Conservation (phyloP, 2,888 invertebrate genomes). For the Aphidoletes aphidimyza region DNA sequence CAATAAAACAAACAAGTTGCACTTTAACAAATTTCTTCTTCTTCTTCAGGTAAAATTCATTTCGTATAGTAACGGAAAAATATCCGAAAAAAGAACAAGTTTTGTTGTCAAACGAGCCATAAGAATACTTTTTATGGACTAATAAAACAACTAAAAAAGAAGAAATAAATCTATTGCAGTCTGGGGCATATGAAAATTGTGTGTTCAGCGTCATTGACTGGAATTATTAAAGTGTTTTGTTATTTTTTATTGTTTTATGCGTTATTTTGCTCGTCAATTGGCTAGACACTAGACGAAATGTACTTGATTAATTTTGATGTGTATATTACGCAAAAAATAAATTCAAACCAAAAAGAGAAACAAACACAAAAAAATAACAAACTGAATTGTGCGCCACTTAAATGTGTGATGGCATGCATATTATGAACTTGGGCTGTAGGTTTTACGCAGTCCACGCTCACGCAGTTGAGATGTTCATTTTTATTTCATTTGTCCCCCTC, state of each 20-base stretch:
- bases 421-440: too few species aligned
- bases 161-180: neutral
- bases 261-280: conserved; percentile 43
- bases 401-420: too few species aligned
- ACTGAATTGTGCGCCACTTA: too few species aligned
- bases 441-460: neutral
- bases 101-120: neutral
- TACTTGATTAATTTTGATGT: conserved; percentile 43
- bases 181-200: neutral
- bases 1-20: too few species aligned
- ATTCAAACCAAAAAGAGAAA: neutral
- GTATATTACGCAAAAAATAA: neutral
- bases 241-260: conserved; percentile 46
- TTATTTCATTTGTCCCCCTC: neutral
- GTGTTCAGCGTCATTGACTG: neutral
- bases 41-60: conserved; percentile 12
- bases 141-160: conserved; percentile 16
- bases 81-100: neutral
- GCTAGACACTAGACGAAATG: conserved; percentile 1
- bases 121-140: neutral
- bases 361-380: too few species aligned
- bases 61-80: neutral
- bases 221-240: conserved; percentile 39
- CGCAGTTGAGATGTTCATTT: neutral
- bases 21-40: too few species aligned